Conservation (phyloP, 2,113 vertebrate genomes). For the Todiramphus saurophagus region DNA sequence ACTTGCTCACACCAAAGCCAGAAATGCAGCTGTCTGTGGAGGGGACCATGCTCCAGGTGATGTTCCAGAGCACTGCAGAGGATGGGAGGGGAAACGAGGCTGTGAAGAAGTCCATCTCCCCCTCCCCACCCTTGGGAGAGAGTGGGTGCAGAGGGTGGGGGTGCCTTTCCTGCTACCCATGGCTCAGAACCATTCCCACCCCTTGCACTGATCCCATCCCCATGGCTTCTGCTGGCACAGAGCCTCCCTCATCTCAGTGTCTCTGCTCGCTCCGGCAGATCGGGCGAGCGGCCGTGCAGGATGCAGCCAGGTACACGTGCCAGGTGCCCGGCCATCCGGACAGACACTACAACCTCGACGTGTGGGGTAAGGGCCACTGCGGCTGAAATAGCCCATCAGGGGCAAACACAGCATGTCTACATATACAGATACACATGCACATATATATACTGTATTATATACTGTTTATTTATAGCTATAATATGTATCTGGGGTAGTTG, state of each 20-base stretch:
- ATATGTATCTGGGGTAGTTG: neutral
- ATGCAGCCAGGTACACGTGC: slow-evolving; percentile 68
- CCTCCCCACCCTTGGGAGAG: slow-evolving; percentile 67
- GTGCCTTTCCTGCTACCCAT: neutral
- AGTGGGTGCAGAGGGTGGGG: slow-evolving; percentile 43
- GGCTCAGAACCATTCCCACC: neutral
- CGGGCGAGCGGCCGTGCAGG: neutral
- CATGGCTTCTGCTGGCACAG: neutral
- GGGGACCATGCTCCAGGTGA: slow-evolving; percentile 80
- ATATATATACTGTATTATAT: too few species aligned
- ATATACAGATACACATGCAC: too few species aligned
- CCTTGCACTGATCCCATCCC: neutral
- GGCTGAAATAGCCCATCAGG: neutral
- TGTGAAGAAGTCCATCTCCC: neutral
- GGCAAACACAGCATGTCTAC: accelerated
- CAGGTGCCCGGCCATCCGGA: slow-evolving; percentile 35
- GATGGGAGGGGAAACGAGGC: neutral
- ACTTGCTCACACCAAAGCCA: slow-evolving; percentile 1
- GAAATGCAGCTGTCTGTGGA: slow-evolving; percentile 72
- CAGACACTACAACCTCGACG: slow-evolving; percentile 61
- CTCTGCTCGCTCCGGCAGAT: slow-evolving; percentile 60
- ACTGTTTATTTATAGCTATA: neutral
- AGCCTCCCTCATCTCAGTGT: neutral
- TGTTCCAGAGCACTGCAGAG: neutral
- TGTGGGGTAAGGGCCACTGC: slow-evolving; percentile 69